Percentiles rank a stretch among this genome's conserved stretches.
Conservation (phyloP, 2,113 vertebrate genomes). For the Mohoua ochrocephala region DNA sequence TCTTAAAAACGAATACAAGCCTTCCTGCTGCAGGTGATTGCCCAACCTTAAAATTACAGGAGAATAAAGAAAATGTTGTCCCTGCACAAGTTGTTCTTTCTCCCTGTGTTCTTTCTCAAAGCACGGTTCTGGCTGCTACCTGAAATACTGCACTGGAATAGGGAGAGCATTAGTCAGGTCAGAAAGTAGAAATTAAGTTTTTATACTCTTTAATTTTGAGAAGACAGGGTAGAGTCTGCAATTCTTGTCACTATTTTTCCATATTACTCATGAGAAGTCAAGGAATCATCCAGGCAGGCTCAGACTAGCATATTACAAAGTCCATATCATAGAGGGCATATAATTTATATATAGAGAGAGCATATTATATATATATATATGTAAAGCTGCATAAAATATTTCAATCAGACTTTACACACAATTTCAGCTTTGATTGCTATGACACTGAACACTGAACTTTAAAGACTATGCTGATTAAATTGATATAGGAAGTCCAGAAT, state of each 20-base stretch:
- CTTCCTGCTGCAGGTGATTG: not conserved
- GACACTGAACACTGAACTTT: not conserved
- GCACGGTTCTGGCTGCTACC: not conserved
- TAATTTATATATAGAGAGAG: too few species aligned
- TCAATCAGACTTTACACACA: not conserved
- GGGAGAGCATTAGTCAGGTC: not conserved
- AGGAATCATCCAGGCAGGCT: not conserved
- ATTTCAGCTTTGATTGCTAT: not conserved
- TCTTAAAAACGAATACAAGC: not conserved
- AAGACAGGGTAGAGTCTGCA: not conserved
- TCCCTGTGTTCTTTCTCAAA: not conserved
- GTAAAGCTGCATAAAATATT: not conserved
- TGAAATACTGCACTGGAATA: not conserved
- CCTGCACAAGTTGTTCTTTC: not conserved
- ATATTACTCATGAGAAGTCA: not conserved
- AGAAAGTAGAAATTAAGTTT: not conserved
- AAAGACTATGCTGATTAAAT: conserved; percentile 16
- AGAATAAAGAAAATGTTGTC: not conserved
- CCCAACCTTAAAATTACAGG: not conserved
- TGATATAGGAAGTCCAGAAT: conserved; percentile 9
- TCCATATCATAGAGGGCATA: not conserved
- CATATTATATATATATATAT: not conserved
- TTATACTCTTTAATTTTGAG: not conserved
- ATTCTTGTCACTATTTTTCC: not conserved
- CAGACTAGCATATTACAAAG: not conserved